phyloP scores from a whole-genome alignment of 2,113 vertebrate species.

The Gymnogyps californianus region DNA sequence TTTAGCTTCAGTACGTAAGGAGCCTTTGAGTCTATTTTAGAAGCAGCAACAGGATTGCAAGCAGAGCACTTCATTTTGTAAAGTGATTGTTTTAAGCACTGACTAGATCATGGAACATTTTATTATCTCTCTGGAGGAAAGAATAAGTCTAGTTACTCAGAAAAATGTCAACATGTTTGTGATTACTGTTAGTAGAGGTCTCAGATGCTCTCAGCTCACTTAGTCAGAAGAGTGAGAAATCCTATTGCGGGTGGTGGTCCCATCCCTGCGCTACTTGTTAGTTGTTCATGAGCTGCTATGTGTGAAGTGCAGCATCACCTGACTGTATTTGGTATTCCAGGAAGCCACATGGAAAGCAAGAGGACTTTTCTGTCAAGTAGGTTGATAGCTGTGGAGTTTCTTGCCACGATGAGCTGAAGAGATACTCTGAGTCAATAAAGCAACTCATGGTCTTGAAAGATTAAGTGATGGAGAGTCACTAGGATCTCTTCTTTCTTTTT shows the following conservation, averaged over 20 bases:
- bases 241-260: neutral
- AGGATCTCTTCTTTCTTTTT: neutral
- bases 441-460: neutral
- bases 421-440: neutral
- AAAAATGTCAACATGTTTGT: neutral
- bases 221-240: neutral
- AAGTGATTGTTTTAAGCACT: neutral
- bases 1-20: neutral
- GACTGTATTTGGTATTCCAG: neutral
- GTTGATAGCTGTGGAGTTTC: neutral
- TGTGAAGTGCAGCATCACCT: neutral
- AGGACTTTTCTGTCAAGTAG: neutral
- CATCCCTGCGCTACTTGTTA: neutral
- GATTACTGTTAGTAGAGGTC: neutral
- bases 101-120: neutral
- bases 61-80: neutral
- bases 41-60: neutral
- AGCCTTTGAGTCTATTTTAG: neutral
- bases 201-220: neutral
- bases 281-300: neutral
- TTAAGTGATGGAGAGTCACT: neutral
- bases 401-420: neutral
- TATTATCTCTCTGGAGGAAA: neutral
- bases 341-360: neutral
- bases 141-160: neutral